phyloP scores from a whole-genome alignment of 2,113 vertebrate species.

The Alexandromys fortis region DNA sequence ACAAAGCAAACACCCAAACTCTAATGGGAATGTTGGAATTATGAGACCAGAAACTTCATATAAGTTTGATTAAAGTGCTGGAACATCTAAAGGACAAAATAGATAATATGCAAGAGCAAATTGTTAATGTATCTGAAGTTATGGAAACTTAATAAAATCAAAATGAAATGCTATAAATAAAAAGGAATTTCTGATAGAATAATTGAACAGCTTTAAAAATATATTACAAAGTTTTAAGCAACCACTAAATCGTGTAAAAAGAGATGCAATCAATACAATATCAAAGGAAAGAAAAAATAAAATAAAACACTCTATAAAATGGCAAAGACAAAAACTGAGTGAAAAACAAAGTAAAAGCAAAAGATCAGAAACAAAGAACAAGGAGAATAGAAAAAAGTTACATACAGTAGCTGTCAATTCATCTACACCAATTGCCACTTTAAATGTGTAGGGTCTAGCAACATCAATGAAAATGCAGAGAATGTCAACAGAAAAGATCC shows the following conservation, averaged over 20 bases:
- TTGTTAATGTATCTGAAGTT: neutral
- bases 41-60: neutral
- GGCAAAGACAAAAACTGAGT: neutral
- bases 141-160: neutral
- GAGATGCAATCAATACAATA: neutral
- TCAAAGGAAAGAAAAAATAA: neutral
- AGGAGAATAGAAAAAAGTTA: neutral
- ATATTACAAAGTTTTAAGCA: neutral
- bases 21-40: neutral
- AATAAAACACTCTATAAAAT: neutral
- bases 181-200: neutral
- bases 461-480: neutral
- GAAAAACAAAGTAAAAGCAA: neutral
- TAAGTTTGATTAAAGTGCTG: neutral
- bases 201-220: neutral
- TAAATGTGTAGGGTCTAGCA: neutral
- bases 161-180: neutral
- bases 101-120: neutral
- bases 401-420: neutral
- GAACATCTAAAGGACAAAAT: neutral
- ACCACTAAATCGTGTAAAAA: neutral
- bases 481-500: neutral
- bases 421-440: neutral
- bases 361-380: neutral
- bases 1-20: neutral